phyloP scores from a whole-genome alignment of 2,797 vertebrate species.

The Simalia tracyae region DNA sequence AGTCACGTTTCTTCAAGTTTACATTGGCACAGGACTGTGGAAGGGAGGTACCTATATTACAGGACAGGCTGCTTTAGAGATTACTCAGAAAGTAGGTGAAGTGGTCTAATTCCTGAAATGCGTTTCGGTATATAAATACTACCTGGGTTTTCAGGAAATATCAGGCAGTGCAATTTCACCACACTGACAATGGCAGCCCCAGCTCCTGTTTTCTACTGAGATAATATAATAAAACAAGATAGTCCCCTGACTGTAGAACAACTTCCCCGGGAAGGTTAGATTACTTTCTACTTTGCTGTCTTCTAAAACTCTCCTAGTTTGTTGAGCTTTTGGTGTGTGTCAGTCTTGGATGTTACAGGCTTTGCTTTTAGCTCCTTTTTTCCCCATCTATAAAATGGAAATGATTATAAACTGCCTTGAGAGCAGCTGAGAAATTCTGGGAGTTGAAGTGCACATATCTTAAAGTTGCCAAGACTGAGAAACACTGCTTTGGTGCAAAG shows the following conservation, averaged over 20 bases:
- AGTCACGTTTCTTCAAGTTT: not conserved
- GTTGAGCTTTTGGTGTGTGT: not conserved
- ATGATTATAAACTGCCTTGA: not conserved
- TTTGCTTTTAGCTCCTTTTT: not conserved
- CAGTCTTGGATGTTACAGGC: not conserved
- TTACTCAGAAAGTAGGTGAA: not conserved
- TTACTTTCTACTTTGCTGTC: not conserved
- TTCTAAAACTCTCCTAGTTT: not conserved
- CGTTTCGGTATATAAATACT: not conserved
- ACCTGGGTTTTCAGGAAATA: not conserved
- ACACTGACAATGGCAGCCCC: not conserved
- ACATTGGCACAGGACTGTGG: not conserved
- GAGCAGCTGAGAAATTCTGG: not conserved
- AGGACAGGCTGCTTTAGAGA: not conserved
- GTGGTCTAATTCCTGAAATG: not conserved
- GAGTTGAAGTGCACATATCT: not conserved
- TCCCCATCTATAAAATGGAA: not conserved
- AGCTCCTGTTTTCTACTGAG: not conserved
- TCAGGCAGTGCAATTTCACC: not conserved
- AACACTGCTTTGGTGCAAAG: not conserved
- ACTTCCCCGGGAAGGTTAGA: not conserved
- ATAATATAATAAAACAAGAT: not conserved
- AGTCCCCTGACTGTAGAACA: not conserved
- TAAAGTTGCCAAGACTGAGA: not conserved
- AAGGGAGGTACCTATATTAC: not conserved